These are phyloP conservation scores for Eurystomus gularis DNA, from an alignment of 2,113 vertebrate species.

Conservation along the genomic window DNA sequence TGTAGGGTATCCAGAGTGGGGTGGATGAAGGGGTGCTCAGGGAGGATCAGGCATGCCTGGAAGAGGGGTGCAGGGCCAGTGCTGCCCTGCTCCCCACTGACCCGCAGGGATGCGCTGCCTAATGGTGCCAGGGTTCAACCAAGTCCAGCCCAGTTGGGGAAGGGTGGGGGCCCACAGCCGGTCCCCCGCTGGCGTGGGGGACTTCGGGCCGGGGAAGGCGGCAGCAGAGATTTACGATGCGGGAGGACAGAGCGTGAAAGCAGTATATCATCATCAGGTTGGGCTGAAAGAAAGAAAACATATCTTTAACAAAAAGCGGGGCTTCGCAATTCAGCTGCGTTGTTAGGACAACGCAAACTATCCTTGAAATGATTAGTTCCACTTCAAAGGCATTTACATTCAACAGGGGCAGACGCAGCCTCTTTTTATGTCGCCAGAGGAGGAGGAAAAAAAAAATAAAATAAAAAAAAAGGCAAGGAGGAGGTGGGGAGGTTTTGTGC, in stretches of 20 bases:
- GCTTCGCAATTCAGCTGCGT: conserved; percentile 95
- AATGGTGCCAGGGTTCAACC: background rate
- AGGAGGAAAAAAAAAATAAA: conserved; percentile 13
- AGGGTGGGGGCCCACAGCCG: conserved; percentile 46
- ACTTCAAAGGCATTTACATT: conserved; percentile 99
- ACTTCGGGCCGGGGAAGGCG: conserved; percentile 76
- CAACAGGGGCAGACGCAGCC: conserved; percentile 88
- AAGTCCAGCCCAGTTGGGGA: background rate
- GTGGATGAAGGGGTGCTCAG: background rate
- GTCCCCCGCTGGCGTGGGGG: conserved; percentile 84
- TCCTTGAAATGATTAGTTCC: conserved; percentile 99
- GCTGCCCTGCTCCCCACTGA: accelerated
- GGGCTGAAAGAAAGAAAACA: conserved; percentile 98
- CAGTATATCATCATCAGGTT: conserved; percentile 95
- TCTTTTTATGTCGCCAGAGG: conserved; percentile 89
- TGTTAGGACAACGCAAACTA: conserved; percentile 99
- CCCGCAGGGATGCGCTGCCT: background rate
- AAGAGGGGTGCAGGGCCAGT: background rate
- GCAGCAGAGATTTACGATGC: conserved; percentile 86
- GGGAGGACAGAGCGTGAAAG: conserved; percentile 95
- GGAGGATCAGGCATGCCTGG: background rate
- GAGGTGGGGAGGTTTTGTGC: conserved; percentile 79
- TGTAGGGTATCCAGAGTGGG: background rate
- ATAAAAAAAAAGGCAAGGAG: background rate
- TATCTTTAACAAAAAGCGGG: conserved; percentile 93